Percentiles rank a stretch among this genome's conserved stretches.
Conservation (phyloP, 1,140 invertebrate genomes). For the Lordiphosa clarofinis region DNA sequence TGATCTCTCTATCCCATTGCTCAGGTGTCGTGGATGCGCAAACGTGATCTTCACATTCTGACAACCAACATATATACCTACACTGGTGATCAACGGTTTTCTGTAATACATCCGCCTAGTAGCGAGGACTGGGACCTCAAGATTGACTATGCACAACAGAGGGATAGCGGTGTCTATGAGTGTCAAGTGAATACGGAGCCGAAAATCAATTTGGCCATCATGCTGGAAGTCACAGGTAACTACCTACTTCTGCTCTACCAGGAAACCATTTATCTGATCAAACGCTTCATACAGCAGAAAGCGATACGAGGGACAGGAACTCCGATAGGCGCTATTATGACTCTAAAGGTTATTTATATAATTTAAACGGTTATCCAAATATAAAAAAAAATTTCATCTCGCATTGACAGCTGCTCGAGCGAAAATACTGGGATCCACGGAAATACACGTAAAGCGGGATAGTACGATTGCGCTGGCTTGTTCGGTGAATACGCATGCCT, state of each 20-base stretch:
- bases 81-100: constrained; percentile 92
- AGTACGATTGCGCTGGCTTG: constrained; percentile 94
- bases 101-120: constrained; percentile 89
- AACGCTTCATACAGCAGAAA: constrained; percentile 42
- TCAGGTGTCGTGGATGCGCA: constrained; percentile 95
- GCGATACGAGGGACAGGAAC: constrained; percentile 45
- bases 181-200: constrained; percentile 92
- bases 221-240: constrained; percentile 89
- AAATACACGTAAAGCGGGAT: constrained; percentile 93
- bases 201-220: constrained; percentile 90
- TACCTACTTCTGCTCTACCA: neutral
- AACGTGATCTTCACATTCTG: constrained; percentile 92
- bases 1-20: neutral
- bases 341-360: constrained; percentile 50
- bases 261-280: neutral
- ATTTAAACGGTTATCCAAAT: neutral
- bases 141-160: constrained; percentile 91
- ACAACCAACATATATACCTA: constrained; percentile 93
- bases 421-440: constrained; percentile 90
- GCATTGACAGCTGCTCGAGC: constrained; percentile 87
- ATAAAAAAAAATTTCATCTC: too few relatives aligned
- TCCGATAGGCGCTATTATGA: constrained; percentile 61
- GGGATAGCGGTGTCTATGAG: constrained; percentile 93
- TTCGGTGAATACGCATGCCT: constrained; percentile 92
- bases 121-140: constrained; percentile 95